These are phyloP conservation scores for Avahi laniger DNA, from an alignment of 2,797 vertebrate genomes.

Conservation along the genomic window DNA sequence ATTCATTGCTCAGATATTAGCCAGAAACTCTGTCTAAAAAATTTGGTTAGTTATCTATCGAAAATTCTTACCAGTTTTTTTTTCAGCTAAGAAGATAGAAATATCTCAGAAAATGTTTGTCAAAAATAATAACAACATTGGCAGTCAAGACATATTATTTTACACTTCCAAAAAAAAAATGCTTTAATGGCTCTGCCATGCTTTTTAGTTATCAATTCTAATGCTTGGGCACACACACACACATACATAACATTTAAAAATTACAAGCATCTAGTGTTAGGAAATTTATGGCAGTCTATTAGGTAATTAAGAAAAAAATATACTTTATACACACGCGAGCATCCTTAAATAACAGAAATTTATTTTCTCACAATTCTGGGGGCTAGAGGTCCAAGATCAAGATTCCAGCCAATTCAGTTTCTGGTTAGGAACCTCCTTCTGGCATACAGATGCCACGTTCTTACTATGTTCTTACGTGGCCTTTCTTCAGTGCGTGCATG, in stretches of 20 bases:
- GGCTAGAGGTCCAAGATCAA: background rate
- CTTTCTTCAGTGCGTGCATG: background rate
- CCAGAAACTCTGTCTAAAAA: slow-evolving; percentile 11
- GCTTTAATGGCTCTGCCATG: background rate
- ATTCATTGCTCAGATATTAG: background rate
- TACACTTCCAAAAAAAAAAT: slow-evolving; percentile 1
- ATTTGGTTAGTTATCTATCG: background rate
- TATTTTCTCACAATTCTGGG: background rate
- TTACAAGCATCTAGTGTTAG: background rate
- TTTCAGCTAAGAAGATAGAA: background rate
- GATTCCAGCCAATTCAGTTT: background rate
- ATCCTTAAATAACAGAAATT: background rate
- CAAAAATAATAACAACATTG: background rate
- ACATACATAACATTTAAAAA: background rate
- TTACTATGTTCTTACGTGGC: background rate
- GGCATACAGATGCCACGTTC: background rate
- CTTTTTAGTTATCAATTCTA: slow-evolving; percentile 2
- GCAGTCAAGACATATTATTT: background rate
- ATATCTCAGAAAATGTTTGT: background rate
- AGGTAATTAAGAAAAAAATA: background rate
- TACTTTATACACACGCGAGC: background rate
- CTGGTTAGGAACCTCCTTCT: background rate
- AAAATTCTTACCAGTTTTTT: background rate
- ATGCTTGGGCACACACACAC: background rate
- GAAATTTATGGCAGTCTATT: background rate